Base-by-base conservation (phyloP, 2,888 invertebrate genomes). In the Strigamia transsilvanica region DNA sequence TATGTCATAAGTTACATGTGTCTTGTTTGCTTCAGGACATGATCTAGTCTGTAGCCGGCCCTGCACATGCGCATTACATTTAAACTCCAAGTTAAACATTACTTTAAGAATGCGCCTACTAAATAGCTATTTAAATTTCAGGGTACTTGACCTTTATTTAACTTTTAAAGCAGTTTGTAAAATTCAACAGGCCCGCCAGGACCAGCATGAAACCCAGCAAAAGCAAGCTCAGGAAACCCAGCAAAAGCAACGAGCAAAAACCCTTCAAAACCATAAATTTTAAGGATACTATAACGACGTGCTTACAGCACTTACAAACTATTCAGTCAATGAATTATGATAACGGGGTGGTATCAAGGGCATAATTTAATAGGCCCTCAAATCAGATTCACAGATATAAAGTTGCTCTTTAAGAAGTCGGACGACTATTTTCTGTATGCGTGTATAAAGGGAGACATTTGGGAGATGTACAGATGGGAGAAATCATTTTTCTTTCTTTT, bases 391-490 rank as follows among this genome's bases (percentile, higher is more conserved):
- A 21, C 21, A 4, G 61, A 61, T 21, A 61, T 61, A 23, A 61
- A 61, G 18, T 61, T 23, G 21, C 61, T 61, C 61, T 61, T 61
- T 61, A 61, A 61, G 61, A 61, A 61, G 18, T 61, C 6, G 18
- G 61, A 18, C 18, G 61, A 61, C 18, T 61, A 61, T 61, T 61
- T 61, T 61, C 61, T 18, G 61, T 61, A 46, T 46, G 46, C 23
- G 23, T 18, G 61, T 18, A n/a, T 61, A 61, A 61, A 61, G 15
- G 61, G 61, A 61, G 61, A 61, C 61, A 10, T 61, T 61, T 61
- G 61, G 61, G 61, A 61, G 61, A 61, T 61, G 61, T 61, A n/a
- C 61, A 61, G 61, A 61, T 61, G 61, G 61, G 61, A 61, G 61
- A 21, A 61, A 61, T 61, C 61, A 61, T 61, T 61, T 61, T 61